Conservation (phyloP, 1,140 invertebrate species). For the Bombus sibiricus region DNA sequence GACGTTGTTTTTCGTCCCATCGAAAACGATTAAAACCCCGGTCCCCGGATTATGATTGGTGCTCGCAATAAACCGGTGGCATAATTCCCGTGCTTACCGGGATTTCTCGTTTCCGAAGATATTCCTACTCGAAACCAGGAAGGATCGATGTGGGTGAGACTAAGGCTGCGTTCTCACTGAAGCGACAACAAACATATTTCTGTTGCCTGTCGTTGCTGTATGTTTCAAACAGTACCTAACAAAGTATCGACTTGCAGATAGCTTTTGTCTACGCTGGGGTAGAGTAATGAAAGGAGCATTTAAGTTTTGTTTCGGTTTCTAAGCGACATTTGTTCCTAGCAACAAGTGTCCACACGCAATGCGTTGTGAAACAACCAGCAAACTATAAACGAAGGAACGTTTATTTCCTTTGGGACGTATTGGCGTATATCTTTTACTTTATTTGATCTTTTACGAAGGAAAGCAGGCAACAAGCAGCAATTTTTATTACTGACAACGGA, state of each 20-base stretch:
- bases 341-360: no score
- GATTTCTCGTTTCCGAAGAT: constrained; percentile 63
- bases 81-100: constrained; percentile 65
- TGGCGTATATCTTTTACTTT: no score
- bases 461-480: no score
- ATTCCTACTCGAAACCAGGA: constrained; percentile 44
- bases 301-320: no score
- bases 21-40: constrained; percentile 65
- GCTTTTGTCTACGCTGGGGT: no score
- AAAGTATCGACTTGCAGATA: not conserved
- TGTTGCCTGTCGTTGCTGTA: not conserved
- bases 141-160: constrained; percentile 1
- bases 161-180: not conserved
- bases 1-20: constrained; percentile 61
- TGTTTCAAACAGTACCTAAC: not conserved
- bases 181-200: not conserved
- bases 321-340: no score
- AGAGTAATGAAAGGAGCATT: no score
- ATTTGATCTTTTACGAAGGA: no score
- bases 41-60: constrained; percentile 55
- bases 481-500: no score
- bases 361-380: no score
- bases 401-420: no score
- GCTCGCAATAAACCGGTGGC: constrained; percentile 68
- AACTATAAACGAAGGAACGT: no score